Percentiles rank a stretch among this genome's conserved stretches.
These are phyloP conservation scores for Lasiurus borealis DNA, from an alignment of 2,113 vertebrate species.

Conservation along the genomic window DNA sequence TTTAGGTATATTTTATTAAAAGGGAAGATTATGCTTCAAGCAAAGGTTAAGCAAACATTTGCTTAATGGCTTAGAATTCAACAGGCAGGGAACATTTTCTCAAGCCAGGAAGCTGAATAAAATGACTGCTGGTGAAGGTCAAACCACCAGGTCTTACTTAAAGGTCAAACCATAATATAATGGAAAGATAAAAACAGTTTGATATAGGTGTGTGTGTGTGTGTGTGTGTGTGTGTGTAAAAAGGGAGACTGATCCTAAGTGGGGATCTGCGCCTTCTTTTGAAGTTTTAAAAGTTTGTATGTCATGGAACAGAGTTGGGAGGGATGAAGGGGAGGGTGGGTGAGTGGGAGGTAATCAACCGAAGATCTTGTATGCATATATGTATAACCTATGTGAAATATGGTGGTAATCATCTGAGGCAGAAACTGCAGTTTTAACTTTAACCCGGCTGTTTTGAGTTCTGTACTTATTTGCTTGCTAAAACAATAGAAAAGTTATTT, in stretches of 20 bases:
- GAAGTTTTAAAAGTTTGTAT: not conserved
- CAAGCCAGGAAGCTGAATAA: conserved; percentile 55
- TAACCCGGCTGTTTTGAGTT: too few species aligned
- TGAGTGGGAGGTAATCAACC: too few species aligned
- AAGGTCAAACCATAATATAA: conserved; percentile 74
- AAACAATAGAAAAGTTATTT: too few species aligned
- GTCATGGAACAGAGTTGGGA: too few species aligned
- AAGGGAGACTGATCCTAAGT: not conserved
- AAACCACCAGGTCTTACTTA: conserved; percentile 61
- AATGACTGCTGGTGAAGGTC: conserved; percentile 49
- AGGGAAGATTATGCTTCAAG: conserved; percentile 74
- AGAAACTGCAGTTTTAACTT: too few species aligned
- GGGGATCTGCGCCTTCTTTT: not conserved
- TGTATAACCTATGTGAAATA: too few species aligned
- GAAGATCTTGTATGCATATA: too few species aligned
- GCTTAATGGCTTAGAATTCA: conserved; percentile 46
- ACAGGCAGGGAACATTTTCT: conserved; percentile 55
- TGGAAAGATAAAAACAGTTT: conserved; percentile 53
- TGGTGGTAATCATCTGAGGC: too few species aligned
- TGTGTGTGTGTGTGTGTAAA: too few species aligned
- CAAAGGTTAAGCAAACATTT: conserved; percentile 81
- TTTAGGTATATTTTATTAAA: conserved; percentile 73
- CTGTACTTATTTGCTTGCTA: too few species aligned
- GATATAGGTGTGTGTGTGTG: not conserved
- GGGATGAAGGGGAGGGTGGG: too few species aligned